These are phyloP conservation scores for Dasypus novemcinctus DNA, from an alignment of 2,113 vertebrate genomes.

Conservation along the genomic window DNA sequence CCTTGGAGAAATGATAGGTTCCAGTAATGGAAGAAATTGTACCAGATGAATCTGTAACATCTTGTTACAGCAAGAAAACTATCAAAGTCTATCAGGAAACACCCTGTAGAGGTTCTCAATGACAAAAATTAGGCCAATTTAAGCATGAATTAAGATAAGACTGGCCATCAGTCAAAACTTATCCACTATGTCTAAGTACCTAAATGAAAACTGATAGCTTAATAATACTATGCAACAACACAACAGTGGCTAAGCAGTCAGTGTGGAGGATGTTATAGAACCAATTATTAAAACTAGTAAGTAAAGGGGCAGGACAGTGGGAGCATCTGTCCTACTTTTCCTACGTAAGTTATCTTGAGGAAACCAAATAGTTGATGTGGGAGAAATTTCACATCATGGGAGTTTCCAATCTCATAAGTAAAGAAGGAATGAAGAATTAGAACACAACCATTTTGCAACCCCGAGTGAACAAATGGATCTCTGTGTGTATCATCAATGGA, in stretches of 20 bases:
- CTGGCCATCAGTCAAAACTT: background rate
- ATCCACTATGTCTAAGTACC: background rate
- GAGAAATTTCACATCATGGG: background rate
- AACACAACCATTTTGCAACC: background rate
- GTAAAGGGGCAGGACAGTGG: background rate
- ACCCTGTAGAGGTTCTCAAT: background rate
- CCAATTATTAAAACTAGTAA: background rate
- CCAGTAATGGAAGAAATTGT: background rate
- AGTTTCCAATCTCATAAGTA: background rate
- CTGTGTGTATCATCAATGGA: too few relatives aligned
- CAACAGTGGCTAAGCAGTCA: background rate
- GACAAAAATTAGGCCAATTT: background rate
- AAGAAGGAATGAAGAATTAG: background rate
- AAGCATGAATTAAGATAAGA: background rate
- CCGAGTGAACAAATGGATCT: background rate
- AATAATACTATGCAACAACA: background rate
- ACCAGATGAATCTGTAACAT: background rate
- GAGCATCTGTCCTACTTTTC: background rate
- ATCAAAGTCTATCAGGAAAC: background rate
- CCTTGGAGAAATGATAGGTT: background rate
- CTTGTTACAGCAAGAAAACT: too few relatives aligned
- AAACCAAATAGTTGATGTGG: background rate
- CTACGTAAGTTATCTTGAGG: background rate
- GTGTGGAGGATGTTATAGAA: background rate
- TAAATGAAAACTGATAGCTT: background rate